These are phyloP conservation scores for Thermophis baileyi DNA, from an alignment of 2,113 vertebrate genomes.

Conservation along the genomic window DNA sequence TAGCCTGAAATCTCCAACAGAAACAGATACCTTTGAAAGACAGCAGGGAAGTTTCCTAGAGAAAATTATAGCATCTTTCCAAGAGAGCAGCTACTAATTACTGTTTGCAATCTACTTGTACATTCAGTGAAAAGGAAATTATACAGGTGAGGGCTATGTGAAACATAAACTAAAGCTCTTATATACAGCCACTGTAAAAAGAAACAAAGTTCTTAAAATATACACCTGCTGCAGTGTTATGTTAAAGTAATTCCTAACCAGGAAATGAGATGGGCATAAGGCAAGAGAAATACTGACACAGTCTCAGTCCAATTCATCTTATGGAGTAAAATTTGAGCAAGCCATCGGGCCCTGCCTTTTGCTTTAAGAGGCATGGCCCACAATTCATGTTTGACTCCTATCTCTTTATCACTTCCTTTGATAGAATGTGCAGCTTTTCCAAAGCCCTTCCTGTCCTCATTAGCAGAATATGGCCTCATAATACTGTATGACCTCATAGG, in stretches of 20 bases:
- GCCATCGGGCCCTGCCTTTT: neutral
- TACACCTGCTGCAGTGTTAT: neutral
- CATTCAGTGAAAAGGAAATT: fast-evolving
- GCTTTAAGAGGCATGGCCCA: fast-evolving
- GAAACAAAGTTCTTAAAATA: constrained; percentile 15
- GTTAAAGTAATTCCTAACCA: neutral
- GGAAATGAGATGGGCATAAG: neutral
- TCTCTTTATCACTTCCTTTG: neutral
- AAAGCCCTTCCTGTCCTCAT: neutral
- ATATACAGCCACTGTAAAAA: fast-evolving
- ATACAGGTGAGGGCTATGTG: neutral
- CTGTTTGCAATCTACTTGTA: neutral
- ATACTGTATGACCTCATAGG: neutral
- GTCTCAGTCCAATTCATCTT: neutral
- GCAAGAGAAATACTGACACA: neutral
- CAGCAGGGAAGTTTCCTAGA: neutral
- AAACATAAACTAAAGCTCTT: neutral
- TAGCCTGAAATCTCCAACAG: too few species aligned
- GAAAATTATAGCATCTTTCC: too few species aligned
- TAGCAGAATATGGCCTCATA: neutral
- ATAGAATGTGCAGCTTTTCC: neutral
- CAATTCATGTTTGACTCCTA: neutral
- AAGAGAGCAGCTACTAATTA: too few species aligned
- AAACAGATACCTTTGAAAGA: neutral
- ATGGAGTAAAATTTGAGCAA: neutral